These are phyloP conservation scores for Halocaridina rubra DNA, from an alignment of 2,888 invertebrate species.

Conservation along the genomic window DNA sequence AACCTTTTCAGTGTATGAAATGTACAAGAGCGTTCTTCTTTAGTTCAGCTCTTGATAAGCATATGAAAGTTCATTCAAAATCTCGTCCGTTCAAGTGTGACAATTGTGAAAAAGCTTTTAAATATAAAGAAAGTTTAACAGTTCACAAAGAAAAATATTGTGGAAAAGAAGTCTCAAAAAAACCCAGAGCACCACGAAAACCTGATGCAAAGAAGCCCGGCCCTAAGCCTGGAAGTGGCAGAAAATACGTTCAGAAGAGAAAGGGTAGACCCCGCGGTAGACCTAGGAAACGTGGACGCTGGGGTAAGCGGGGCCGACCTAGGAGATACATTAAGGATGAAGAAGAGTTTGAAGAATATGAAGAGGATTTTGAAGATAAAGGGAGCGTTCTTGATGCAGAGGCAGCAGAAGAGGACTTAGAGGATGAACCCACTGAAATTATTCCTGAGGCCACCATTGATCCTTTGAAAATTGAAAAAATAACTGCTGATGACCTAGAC, in stretches of 20 bases:
- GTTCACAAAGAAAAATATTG: slow-evolving; percentile 63
- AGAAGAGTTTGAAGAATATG: slow-evolving; percentile 53
- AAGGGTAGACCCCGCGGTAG: slow-evolving; percentile 59
- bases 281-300: slow-evolving; percentile 59
- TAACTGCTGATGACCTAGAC: slow-evolving; percentile 22
- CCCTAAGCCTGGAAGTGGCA: slow-evolving; percentile 61
- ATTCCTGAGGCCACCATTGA: slow-evolving; percentile 46
- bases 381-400: slow-evolving; percentile 32
- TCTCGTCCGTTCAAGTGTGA: slow-evolving; percentile 60
- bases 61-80: slow-evolving; percentile 63
- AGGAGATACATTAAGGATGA: slow-evolving; percentile 40
- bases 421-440: slow-evolving; percentile 9
- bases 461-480: slow-evolving; percentile 33
- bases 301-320: slow-evolving; percentile 36
- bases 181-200: slow-evolving; percentile 59
- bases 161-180: slow-evolving; percentile 57
- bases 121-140: slow-evolving; percentile 63
- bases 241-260: slow-evolving; percentile 63
- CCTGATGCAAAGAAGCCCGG: slow-evolving; percentile 63
- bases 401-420: background rate
- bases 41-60: slow-evolving; percentile 61
- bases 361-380: slow-evolving; percentile 27
- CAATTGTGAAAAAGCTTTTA: slow-evolving; percentile 62
- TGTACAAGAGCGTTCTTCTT: slow-evolving; percentile 63
- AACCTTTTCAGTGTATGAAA: slow-evolving; percentile 59